phyloP scores from a whole-genome alignment of 2,797 vertebrate species.

The Remorina albescens region DNA sequence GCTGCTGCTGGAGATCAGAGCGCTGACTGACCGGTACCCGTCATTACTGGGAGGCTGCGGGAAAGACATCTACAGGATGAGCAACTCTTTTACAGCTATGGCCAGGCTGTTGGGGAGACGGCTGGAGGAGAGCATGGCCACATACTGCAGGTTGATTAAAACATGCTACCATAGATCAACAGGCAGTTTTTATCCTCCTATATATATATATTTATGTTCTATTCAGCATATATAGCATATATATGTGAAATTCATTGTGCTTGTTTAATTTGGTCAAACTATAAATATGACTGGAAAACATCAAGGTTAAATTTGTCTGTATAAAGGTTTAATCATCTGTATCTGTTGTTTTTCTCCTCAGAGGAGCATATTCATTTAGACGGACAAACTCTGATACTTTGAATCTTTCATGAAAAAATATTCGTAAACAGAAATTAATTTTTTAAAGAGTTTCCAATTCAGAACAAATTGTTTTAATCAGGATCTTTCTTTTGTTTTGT shows the following conservation, averaged over 20 bases:
- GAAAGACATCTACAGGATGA: conserved; percentile 95
- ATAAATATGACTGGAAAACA: no score
- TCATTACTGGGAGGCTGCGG: conserved; percentile 87
- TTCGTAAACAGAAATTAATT: background rate
- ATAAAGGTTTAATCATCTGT: no score
- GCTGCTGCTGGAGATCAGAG: conserved; percentile 91
- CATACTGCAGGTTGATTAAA: conserved; percentile 82
- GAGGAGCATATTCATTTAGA: no score
- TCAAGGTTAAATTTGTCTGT: no score
- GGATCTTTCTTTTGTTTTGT: background rate
- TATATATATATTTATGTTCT: background rate
- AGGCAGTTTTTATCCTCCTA: background rate
- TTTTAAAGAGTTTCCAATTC: background rate
- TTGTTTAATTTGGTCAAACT: no score
- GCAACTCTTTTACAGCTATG: conserved; percentile 95
- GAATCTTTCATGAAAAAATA: no score
- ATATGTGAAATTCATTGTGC: no score
- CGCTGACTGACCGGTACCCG: conserved; percentile 88
- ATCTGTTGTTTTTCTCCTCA: no score
- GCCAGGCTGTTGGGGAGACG: conserved; percentile 86
- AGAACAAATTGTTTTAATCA: background rate
- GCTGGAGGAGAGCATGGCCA: conserved; percentile 74
- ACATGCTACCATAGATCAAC: background rate
- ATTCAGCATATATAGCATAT: background rate
- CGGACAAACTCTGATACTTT: no score